Percentiles rank a stretch among this genome's conserved stretches.
Evolutionary conservation across 2,113 vertebrate genomes (phyloP).

Genomic region (Channa maculata): DNA sequence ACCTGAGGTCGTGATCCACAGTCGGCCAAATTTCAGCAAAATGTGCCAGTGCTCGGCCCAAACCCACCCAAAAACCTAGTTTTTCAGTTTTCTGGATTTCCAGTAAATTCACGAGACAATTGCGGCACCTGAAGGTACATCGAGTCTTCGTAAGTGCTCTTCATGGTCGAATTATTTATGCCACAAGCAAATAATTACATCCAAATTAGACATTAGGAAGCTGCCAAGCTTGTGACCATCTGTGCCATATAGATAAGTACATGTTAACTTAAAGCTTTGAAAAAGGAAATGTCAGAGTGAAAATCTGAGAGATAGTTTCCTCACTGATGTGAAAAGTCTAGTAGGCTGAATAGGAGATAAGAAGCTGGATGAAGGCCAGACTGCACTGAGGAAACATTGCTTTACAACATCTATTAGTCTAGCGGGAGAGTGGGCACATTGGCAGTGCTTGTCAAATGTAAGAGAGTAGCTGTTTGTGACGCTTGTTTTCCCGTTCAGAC

Average conservation of each 20-base stretch:
- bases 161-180: slow-evolving; percentile 1
- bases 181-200: slow-evolving; percentile 14
- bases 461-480: slow-evolving; percentile 1
- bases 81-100: too few relatives aligned
- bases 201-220: slow-evolving; percentile 10
- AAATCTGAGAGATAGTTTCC: slow-evolving; percentile 14
- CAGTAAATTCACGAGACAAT: too few relatives aligned
- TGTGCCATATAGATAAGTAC: slow-evolving; percentile 17
- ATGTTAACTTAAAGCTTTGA: slow-evolving; percentile 19
- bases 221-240: slow-evolving; percentile 26
- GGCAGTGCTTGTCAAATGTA: neutral
- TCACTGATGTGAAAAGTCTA: slow-evolving; percentile 35
- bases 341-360: slow-evolving; percentile 17
- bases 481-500: neutral
- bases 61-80: too few relatives aligned
- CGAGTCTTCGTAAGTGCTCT: neutral
- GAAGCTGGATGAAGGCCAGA: slow-evolving; percentile 25
- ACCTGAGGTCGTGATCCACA: too few relatives aligned
- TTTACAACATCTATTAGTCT: slow-evolving; percentile 25
- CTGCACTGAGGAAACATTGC: slow-evolving; percentile 29
- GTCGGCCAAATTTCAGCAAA: too few relatives aligned
- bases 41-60: too few relatives aligned
- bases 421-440: neutral
- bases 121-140: too few relatives aligned
- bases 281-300: slow-evolving; percentile 44